phyloP scores from a whole-genome alignment of 2,888 invertebrate genomes.

The Tetragonisca angustula region DNA sequence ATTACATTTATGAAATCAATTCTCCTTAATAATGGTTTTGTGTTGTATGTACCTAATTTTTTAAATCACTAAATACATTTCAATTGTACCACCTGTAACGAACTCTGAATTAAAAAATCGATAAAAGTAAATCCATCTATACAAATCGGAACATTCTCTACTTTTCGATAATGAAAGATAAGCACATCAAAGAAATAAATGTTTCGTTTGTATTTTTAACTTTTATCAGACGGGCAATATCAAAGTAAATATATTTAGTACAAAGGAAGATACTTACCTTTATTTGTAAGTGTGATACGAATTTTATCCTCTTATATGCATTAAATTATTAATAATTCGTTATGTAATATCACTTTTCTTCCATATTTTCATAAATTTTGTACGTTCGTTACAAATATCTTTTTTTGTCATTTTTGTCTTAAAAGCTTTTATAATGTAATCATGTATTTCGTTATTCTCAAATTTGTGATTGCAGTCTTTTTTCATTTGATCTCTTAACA shows the following conservation, averaged over 20 bases:
- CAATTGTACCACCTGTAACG: not conserved
- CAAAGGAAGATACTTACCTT: not conserved
- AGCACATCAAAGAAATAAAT: not conserved
- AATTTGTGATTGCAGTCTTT: no score
- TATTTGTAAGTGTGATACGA: not conserved
- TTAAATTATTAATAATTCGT: not conserved
- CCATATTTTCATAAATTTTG: no score
- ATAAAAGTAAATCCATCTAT: not conserved
- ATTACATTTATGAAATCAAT: not conserved
- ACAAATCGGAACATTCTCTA: not conserved
- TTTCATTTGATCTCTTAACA: no score
- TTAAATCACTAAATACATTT: not conserved
- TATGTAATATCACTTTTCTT: no score
- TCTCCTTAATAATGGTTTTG: not conserved
- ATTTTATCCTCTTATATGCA: not conserved
- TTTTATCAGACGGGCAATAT: not conserved
- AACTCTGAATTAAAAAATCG: not conserved
- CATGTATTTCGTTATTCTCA: not conserved
- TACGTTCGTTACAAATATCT: no score
- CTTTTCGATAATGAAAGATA: not conserved
- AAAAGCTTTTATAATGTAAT: not conserved
- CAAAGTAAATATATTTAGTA: not conserved
- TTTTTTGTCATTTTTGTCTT: not conserved
- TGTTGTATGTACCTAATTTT: not conserved
- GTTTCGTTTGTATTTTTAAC: not conserved